Base-by-base conservation (phyloP, 37 sponge, comb jelly and placozoan species). In the Lycopodina hypogea region DNA sequence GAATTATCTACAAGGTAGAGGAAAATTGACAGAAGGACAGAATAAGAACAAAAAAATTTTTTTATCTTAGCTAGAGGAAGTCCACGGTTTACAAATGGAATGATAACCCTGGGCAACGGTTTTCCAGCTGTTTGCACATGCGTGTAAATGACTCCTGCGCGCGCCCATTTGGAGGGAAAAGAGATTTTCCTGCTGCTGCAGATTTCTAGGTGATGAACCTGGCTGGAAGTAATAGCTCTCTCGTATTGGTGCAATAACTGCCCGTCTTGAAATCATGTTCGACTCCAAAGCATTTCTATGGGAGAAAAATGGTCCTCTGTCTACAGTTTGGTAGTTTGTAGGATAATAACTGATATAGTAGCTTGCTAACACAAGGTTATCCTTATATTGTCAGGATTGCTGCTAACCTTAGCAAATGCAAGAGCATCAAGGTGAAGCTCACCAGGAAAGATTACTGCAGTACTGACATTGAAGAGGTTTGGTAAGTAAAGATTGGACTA, bases 381-480 rank as follows among this genome's bases (percentile, higher is more conserved):
- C 55, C 55, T 21, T 60, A 7, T 17, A n/a, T 11, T 60, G 19
- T 22, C 19, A 77, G 78, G 78, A 77, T 77, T 63, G 78, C 78
- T 42, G 78, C 78, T 2, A 77, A 77, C 78, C 59, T 77, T 42
- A 28, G 61, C 19, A n/a, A 38, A 29, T 37, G 48, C 34, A 56
- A 23, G 35, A 52, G 40, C n/a, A 18, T 38, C n/a, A 33, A 30
- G 26, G n/a, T 77, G 23, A 63, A 59, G 8, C 65, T 77, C 24
- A 39, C 78, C 7, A 77, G 78, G 23, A 61, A 65, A 30, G 78
- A 77, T 38, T 64, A 64, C 78, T 64, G 65, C 41, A 56, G 61
- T 6, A 48, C 42, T 11, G 36, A 36, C 78, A 63, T 77, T 2
- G 42, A 33, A 65, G 40, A 77, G 18, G 64, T 48, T 22, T 63